Conservation (phyloP, 1,140 invertebrate species). For the Drosophila takahashii region DNA sequence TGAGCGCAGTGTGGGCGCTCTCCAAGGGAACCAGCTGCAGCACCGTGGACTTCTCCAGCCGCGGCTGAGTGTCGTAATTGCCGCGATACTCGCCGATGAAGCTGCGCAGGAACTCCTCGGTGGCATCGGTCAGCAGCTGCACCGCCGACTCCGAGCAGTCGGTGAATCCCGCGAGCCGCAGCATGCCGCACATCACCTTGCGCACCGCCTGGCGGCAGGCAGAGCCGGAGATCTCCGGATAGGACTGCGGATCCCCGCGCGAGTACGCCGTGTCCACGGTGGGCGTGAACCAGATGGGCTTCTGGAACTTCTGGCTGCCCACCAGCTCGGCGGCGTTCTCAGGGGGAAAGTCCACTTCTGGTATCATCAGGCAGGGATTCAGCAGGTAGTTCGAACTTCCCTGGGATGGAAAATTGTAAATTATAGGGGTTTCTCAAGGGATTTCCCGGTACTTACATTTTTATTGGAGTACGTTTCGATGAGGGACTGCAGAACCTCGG, state of each 20-base stretch:
- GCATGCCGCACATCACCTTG: slow-evolving; percentile 76
- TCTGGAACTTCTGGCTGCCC: slow-evolving; percentile 77
- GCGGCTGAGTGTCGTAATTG: slow-evolving; percentile 42
- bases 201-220: slow-evolving; percentile 61
- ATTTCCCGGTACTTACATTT: slow-evolving; percentile 50
- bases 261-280: slow-evolving; percentile 68
- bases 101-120: slow-evolving; percentile 73
- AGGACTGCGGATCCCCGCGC: slow-evolving; percentile 63
- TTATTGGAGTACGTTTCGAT: slow-evolving; percentile 84
- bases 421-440: not conserved
- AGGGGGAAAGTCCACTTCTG: slow-evolving; percentile 80
- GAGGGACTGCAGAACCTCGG: slow-evolving; percentile 79
- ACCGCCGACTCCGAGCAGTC: slow-evolving; percentile 79
- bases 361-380: slow-evolving; percentile 84
- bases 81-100: slow-evolving; percentile 61
- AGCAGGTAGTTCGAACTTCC: slow-evolving; percentile 77
- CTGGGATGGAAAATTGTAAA: slow-evolving; percentile 26
- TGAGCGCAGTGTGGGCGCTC: slow-evolving; percentile 65
- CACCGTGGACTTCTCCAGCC: slow-evolving; percentile 40
- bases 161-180: slow-evolving; percentile 77
- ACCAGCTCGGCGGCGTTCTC: slow-evolving; percentile 80
- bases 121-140: slow-evolving; percentile 69
- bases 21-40: slow-evolving; percentile 65
- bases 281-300: slow-evolving; percentile 82
- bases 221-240: slow-evolving; percentile 62